Conservation (phyloP, 1,140 invertebrate species). For the Proales similis region DNA sequence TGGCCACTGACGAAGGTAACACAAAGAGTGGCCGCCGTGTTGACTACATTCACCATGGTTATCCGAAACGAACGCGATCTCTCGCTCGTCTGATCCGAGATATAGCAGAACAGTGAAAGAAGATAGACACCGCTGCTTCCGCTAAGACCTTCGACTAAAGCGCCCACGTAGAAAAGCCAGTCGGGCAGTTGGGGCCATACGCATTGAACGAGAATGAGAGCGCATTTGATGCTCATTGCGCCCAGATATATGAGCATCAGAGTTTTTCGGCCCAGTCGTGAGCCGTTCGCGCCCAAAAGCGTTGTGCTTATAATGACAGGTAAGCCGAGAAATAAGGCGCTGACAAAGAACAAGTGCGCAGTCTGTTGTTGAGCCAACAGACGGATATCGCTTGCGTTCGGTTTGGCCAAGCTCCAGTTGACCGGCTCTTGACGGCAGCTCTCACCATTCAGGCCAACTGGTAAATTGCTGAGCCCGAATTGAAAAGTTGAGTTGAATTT, state of each 20-base stretch:
- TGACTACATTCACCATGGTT: constrained; percentile 20
- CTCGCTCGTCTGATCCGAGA: constrained; percentile 23
- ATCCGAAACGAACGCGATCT: constrained; percentile 17
- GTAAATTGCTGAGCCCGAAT: no score
- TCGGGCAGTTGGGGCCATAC: constrained; percentile 18
- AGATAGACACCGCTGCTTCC: constrained; percentile 26
- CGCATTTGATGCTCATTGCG: constrained; percentile 26
- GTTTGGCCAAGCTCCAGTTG: no score
- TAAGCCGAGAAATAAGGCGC: constrained; percentile 14
- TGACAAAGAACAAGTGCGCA: constrained; percentile 13
- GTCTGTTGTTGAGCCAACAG: constrained; percentile 19
- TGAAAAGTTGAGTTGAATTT: no score
- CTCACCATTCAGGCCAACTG: no score
- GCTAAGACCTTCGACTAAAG: constrained; percentile 30
- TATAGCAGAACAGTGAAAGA: constrained; percentile 29
- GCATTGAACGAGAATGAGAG: constrained; percentile 26
- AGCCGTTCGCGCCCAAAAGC: constrained; percentile 19
- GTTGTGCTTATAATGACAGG: constrained; percentile 29
- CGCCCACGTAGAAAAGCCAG: constrained; percentile 35
- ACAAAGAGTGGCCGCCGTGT: constrained; percentile 13
- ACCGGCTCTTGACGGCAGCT: no score
- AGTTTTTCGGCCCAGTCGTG: constrained; percentile 11
- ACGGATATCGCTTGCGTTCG: no score
- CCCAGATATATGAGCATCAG: constrained; percentile 34
- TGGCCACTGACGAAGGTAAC: constrained; percentile 30